A percentile compares a stretch with the other conserved stretches of the same genome.
Evolutionary conservation across 2,888 invertebrate genomes (phyloP).

Genomic region (Lypha dubia): DNA sequence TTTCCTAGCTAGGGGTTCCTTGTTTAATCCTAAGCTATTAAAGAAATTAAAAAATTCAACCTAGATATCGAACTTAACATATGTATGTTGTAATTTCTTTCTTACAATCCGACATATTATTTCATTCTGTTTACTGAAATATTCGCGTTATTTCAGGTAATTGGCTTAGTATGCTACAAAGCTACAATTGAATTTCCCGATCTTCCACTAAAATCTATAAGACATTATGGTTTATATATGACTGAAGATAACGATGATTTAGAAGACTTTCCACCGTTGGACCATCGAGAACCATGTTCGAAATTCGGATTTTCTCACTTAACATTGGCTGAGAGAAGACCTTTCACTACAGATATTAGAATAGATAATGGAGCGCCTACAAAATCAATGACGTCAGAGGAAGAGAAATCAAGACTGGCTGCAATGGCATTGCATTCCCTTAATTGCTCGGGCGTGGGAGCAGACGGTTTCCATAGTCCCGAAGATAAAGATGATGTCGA

Average conservation of each 20-base stretch:
- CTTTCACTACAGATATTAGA: slow-evolving; percentile 79
- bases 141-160: slow-evolving; percentile 83
- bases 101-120: too few relatives aligned
- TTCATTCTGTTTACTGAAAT: too few relatives aligned
- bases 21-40: too few relatives aligned
- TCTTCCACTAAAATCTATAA: slow-evolving; percentile 86
- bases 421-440: slow-evolving; percentile 78
- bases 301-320: slow-evolving; percentile 96
- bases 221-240: slow-evolving; percentile 94
- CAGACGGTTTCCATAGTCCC: slow-evolving; percentile 81
- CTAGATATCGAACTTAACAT: too few relatives aligned
- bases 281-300: slow-evolving; percentile 93
- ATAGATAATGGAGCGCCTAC: slow-evolving; percentile 78
- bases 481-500: slow-evolving; percentile 67
- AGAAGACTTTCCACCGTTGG: slow-evolving; percentile 96
- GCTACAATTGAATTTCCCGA: slow-evolving; percentile 88
- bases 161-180: slow-evolving; percentile 96
- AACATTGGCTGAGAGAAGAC: slow-evolving; percentile 90
- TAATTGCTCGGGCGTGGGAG: slow-evolving; percentile 74
- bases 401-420: slow-evolving; percentile 80
- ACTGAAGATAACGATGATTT: slow-evolving; percentile 95
- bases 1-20: too few relatives aligned
- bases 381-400: slow-evolving; percentile 83
- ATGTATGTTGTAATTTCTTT: too few relatives aligned
- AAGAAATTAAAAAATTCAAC: too few relatives aligned